Evolutionary conservation across 2,113 vertebrate species (phyloP).

Genomic region (Malurus elegans): DNA sequence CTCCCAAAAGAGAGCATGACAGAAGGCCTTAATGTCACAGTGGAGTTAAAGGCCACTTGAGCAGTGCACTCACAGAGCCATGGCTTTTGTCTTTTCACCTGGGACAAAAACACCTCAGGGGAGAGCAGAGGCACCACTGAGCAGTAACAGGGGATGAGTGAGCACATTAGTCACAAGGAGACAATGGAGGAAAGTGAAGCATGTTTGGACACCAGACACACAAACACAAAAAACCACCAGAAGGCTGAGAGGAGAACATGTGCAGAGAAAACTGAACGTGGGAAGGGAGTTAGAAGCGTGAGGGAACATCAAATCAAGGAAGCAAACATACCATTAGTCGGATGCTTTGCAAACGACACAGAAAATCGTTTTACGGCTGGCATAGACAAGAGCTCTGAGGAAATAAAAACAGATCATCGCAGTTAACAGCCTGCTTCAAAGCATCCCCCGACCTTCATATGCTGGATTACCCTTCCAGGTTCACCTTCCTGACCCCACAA

Average conservation of each 20-base stretch:
- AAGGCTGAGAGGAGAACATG: conserved; percentile 19
- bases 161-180: neutral
- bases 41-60: neutral
- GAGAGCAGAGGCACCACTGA: neutral
- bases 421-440: conserved; percentile 74
- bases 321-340: conserved; percentile 99
- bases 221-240: conserved; percentile 21
- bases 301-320: conserved; percentile 85
- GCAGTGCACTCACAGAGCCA: neutral
- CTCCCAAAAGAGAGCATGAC: fast-evolving
- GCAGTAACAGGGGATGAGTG: neutral
- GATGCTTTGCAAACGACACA: conserved; percentile 99
- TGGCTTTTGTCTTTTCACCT: neutral
- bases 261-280: conserved; percentile 58
- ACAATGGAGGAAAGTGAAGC: conserved; percentile 8
- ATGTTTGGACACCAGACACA: conserved; percentile 16
- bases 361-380: conserved; percentile 99
- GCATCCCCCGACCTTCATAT: neutral
- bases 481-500: neutral
- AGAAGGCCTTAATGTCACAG: neutral
- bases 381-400: conserved; percentile 99
- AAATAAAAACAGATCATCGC: conserved; percentile 93
- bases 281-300: conserved; percentile 71
- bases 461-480: neutral
- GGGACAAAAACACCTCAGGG: neutral